Evolutionary conservation across 64 coral and sea anemone species (phyloP).

Genomic region (Actinia equina): DNA sequence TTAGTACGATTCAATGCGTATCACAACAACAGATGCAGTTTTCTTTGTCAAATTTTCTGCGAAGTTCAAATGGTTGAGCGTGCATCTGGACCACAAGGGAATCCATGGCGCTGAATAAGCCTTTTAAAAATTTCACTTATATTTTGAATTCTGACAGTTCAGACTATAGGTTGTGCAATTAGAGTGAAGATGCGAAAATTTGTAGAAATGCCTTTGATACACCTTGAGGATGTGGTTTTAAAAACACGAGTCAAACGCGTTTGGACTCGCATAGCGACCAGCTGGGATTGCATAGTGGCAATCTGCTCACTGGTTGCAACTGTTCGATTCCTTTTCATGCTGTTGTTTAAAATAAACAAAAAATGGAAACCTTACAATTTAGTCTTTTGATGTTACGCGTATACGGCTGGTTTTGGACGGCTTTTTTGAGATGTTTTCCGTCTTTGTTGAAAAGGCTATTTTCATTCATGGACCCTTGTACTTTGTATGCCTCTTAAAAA

Average conservation of each 20-base stretch:
- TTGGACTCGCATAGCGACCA: slow-evolving; percentile 3
- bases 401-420: no score
- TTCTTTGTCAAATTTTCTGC: background rate
- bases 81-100: background rate
- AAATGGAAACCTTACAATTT: background rate
- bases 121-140: background rate
- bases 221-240: background rate
- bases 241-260: background rate
- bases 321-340: background rate
- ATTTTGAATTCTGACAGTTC: background rate
- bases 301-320: background rate
- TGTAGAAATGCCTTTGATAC: background rate
- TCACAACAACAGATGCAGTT: background rate
- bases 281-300: slow-evolving; percentile 1
- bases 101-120: background rate
- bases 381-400: background rate
- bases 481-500: background rate
- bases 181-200: background rate
- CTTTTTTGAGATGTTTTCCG: background rate
- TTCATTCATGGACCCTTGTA: background rate
- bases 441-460: background rate
- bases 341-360: background rate
- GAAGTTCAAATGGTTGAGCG: background rate
- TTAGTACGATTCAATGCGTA: background rate
- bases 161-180: background rate